Evolutionary conservation across 1,140 invertebrate genomes (phyloP), one percentile per base, ranked within the genome.

Genomic region (Conus ventricosus): DNA sequence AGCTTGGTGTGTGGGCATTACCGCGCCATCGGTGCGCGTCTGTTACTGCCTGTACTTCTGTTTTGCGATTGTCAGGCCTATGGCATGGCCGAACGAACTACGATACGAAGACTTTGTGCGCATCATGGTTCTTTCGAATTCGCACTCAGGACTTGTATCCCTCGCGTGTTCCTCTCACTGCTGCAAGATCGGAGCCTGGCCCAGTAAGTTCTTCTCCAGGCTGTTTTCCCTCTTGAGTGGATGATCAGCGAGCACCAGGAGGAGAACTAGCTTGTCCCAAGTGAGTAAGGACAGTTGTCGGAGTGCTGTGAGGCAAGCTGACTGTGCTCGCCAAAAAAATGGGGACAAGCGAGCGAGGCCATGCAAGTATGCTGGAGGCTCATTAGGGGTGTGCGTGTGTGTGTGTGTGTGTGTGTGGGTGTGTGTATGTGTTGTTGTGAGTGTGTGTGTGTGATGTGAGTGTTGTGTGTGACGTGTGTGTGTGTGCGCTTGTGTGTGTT

Each of bases 241-340:
- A 94, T 93, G 84, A 92, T 94, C 4, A 82, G 87, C 15, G 90
- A 94, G 81, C 93, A 93, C 88, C 60, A 60, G 11, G 92, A 94
- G 55, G 93, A 94, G 84, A 92, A 92, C 63, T 93, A 93, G 15
- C 91, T 75, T 94, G 93, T 88, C 92, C 92, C 6, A 76, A 88
- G 39, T n/a, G 93, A 93, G 60, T 93, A 94, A 91, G n/a, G 57
- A 39, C 92, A 94, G 87, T 88, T 95, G 23, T n/a, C 55, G 4
- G 90, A 94, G 85, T 95, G 94, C 85, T 94, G 93, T 87, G 93
- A 93, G 94, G 92, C 0, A 93, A 94, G 84, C 93, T 93, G 87
- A 91, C 85, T 84, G 92, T 95, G 13, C 88, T 94, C 3, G 88
- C 91, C 51, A 92, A 92, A 39, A 92, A 92, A 39, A 89, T 94